Evolutionary conservation across 2,888 invertebrate species (phyloP), one percentile per base, ranked within the genome.

Genomic region (Cephus pulcher): DNA sequence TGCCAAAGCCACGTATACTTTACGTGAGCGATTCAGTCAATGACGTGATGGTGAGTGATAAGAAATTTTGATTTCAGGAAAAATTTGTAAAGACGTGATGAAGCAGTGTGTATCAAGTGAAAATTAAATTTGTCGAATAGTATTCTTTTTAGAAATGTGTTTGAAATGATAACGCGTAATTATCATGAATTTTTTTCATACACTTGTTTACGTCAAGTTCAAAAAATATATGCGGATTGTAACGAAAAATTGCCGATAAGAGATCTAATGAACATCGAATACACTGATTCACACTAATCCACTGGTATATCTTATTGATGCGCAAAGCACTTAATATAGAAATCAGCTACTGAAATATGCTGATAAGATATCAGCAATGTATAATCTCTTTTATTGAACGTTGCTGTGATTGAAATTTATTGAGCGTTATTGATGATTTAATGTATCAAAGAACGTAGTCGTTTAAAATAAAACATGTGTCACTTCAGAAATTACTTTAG

Each of bases 1-100:
- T 94, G 80, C 92, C 93, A 74, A 92, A 94, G 75, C 89, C 92
- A 78, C 88, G 93, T 82, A 83, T 87, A 80, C 88, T 91, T 79
- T 88, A 88, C 73, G 84, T 91, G 76, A 90, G 90, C 74, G 89
- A 89, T n/a, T 88, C 89, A 1, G 82, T 86, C 75, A 85, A 85
- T 78, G 89, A 90, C 75, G 86, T 90, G 76, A 88, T 88, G 75
- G 88, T 89, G 78, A 83, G 87, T 83, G 30, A 35, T 34, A 76
- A 30, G 56, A 23, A 56, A 3, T 23, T 56, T 23, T 56, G 23
- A 56, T 56, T 1, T 0, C 9, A 23, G 23, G 23, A 23, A 56
- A 23, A 56, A 23, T 56, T 9, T 9, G 23, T 6, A 56, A 15
- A 3, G 1, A 56, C 56, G 56, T 9, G 23, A 23, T 2, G 6